These are phyloP conservation scores for Trogon surrucura DNA, from an alignment of 2,113 vertebrate genomes.

Conservation along the genomic window DNA sequence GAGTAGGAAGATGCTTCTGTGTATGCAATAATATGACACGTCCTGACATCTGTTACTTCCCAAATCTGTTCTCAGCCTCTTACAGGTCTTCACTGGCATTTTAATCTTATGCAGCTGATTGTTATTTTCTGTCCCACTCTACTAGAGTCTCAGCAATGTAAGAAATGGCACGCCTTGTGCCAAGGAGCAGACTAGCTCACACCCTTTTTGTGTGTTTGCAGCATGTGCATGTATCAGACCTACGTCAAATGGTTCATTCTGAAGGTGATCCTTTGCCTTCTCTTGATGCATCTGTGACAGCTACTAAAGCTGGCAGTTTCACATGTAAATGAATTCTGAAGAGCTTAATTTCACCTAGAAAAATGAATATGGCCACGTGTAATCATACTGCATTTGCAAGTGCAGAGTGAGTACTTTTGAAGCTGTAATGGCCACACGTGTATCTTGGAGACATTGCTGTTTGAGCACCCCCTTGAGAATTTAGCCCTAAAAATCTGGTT, in stretches of 20 bases:
- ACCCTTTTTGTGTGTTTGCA: neutral
- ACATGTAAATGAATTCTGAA: neutral
- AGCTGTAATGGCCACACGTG: neutral
- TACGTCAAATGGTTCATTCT: neutral
- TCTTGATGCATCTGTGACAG: neutral
- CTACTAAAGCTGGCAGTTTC: neutral
- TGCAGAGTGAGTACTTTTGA: neutral
- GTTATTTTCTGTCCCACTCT: neutral
- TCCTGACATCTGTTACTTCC: neutral
- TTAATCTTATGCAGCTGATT: neutral
- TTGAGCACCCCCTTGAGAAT: neutral
- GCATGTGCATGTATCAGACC: accelerated
- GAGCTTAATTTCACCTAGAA: neutral
- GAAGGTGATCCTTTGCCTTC: neutral
- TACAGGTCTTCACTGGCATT: neutral
- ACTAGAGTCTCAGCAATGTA: neutral
- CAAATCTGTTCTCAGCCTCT: neutral
- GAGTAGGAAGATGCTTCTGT: neutral
- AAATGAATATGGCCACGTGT: neutral
- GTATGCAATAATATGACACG: neutral
- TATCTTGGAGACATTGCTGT: neutral
- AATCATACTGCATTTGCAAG: neutral
- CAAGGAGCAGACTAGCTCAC: neutral
- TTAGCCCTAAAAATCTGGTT: neutral
- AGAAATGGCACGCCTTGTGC: neutral